Base-by-base conservation (phyloP, 1,140 invertebrate genomes). In the Bombus impatiens region DNA sequence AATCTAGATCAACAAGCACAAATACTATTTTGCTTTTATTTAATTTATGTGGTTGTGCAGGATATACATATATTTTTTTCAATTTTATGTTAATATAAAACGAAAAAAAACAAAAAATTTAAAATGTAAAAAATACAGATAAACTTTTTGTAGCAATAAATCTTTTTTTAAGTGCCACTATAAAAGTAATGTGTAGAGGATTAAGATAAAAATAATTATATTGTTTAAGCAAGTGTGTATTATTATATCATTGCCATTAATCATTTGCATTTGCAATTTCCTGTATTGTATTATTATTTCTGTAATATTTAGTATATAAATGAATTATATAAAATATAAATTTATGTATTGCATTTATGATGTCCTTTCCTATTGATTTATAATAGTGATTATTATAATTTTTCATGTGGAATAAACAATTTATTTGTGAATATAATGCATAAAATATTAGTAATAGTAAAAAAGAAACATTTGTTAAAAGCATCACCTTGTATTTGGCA, bases 231-330 rank as follows among this genome's bases (percentile, higher is more conserved):
- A 67, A 88, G 32, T 88, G 77, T 90, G 76, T 86, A 83, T 84
- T 86, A 83, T 84, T 86, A 79, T 87, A 74, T 82, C 70, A 91
- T 85, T 87, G 87, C 79, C 83, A 88, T 78, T 87, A 88, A 91
- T 88, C 92, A 87, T 88, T 91, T 90, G 92, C 91, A 93, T 93
- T 92, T 93, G 91, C 87, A 86, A 91, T 90, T 85, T 71, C 85
- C 82, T 88, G 81, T 82, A 86, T 82, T 68, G 91, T 87, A 88
- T 90, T 92, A 90, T 88, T 88, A 84, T 91, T 89, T 93, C 88
- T 91, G 92, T 93, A 94, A 91, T 88, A 91, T 90, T 87, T 93
- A 93, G 88, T 90, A 91, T 88, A 89, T 88, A 90, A 84, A 87
- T 86, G 84, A 89, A 93, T 84, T 91, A 93, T 88, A 90, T 88